A percentile compares a stretch with the other conserved stretches of the same genome.
These are phyloP conservation scores for Cossypha dichroa DNA, from an alignment of 2,797 vertebrate species.

Conservation along the genomic window DNA sequence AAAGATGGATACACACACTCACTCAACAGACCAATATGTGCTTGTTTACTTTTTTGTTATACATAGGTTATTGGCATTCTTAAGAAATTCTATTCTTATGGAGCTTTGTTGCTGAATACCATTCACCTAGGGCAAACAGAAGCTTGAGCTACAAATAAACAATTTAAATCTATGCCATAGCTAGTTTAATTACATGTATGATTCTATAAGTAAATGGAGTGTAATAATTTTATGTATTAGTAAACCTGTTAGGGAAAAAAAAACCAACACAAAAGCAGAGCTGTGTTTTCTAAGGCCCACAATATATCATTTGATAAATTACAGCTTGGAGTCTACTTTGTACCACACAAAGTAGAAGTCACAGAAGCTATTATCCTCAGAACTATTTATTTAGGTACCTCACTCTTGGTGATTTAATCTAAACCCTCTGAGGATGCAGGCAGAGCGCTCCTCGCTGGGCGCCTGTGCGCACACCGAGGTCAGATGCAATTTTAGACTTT, in stretches of 20 bases:
- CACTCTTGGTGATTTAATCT: not conserved
- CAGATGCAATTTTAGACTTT: constrained; percentile 18
- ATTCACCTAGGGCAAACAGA: not conserved
- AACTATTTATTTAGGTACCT: not conserved
- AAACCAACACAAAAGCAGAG: not conserved
- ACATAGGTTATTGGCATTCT: not conserved
- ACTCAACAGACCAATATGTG: not conserved
- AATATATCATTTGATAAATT: not conserved
- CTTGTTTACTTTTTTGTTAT: not conserved
- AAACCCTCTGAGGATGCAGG: not conserved
- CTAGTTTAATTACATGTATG: not conserved
- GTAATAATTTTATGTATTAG: not conserved
- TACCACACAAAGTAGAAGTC: not conserved
- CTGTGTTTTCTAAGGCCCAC: not conserved
- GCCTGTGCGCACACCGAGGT: not conserved
- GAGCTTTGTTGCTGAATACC: not conserved
- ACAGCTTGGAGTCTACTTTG: not conserved
- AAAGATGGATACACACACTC: not conserved
- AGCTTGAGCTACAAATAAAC: not conserved
- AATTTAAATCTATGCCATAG: not conserved
- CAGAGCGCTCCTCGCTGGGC: not conserved
- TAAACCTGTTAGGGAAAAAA: not conserved
- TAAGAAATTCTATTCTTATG: not conserved
- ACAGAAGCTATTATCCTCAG: not conserved
- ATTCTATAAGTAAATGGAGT: not conserved